Evolutionary conservation across 2,113 vertebrate genomes (phyloP).

Genomic region (Elephantulus edwardii): DNA sequence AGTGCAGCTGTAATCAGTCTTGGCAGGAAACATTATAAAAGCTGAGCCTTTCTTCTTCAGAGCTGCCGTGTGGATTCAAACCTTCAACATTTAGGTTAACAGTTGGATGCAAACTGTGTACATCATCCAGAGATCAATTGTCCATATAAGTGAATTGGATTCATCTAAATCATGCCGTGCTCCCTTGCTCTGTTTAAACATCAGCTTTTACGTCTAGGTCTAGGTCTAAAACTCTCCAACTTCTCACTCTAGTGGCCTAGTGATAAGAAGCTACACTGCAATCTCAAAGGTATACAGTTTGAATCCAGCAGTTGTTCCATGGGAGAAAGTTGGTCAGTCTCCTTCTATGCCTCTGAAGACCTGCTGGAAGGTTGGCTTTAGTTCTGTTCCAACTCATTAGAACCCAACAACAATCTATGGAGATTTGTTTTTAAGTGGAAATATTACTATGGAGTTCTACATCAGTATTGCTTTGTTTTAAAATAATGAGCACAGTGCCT

Average conservation of each 20-base stretch:
- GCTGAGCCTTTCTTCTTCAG: neutral
- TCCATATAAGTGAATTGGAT: neutral
- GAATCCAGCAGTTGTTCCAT: too few relatives aligned
- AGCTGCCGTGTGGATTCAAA: neutral
- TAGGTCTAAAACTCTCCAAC: too few relatives aligned
- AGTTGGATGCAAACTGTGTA: neutral
- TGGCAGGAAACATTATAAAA: neutral
- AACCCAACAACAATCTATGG: neutral
- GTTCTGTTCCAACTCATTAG: too few relatives aligned
- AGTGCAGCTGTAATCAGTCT: neutral
- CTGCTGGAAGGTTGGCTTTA: too few relatives aligned
- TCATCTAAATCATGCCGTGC: too few relatives aligned
- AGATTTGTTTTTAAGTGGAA: constrained; percentile 26
- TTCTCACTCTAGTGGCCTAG: too few relatives aligned
- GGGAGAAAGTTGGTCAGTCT: too few relatives aligned
- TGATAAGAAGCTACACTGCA: too few relatives aligned
- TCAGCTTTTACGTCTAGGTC: too few relatives aligned
- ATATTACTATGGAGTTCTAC: neutral
- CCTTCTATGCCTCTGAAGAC: too few relatives aligned
- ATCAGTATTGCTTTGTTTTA: neutral
- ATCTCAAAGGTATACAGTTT: too few relatives aligned
- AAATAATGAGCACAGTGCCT: neutral
- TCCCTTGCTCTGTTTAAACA: too few relatives aligned
- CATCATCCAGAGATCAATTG: neutral
- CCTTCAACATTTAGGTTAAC: neutral